phyloP scores from a whole-genome alignment of 2,797 vertebrate species.

The Macropus fuliginosus region DNA sequence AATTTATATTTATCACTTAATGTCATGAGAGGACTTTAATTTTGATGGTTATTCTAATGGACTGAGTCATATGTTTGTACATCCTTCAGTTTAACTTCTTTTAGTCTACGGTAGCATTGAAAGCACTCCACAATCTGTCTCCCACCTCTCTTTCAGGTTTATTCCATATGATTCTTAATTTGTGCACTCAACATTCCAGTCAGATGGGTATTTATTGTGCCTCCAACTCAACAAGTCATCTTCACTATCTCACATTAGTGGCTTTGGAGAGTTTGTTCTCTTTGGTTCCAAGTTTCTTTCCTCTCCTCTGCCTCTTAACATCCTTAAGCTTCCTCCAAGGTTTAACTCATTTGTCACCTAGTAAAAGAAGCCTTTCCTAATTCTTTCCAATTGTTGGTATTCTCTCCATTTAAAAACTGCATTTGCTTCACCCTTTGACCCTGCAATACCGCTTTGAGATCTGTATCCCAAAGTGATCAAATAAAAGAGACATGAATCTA shows the following conservation, averaged over 20 bases:
- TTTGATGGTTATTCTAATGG: conserved; percentile 6
- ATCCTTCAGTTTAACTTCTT: conserved; percentile 23
- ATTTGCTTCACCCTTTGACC: too few species aligned
- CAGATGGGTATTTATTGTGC: not conserved
- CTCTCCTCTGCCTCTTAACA: not conserved
- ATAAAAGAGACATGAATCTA: not conserved
- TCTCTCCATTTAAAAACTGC: too few species aligned
- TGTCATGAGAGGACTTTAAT: not conserved
- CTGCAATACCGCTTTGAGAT: too few species aligned
- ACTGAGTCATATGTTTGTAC: conserved; percentile 27
- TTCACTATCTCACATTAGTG: not conserved
- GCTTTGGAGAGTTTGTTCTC: not conserved
- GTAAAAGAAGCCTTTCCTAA: too few species aligned
- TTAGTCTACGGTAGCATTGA: not conserved
- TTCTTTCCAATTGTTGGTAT: too few species aligned
- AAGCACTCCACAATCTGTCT: not conserved
- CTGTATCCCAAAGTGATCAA: not conserved
- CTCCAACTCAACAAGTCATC: not conserved
- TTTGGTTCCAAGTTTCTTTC: not conserved
- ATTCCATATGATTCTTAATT: not conserved
- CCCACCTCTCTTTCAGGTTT: not conserved
- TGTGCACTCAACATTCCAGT: not conserved
- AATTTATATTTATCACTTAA: conserved; percentile 6
- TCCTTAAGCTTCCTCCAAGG: not conserved
- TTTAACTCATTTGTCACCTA: not conserved